Evolutionary conservation across 2,113 vertebrate species (phyloP).

Genomic region (Cygnus buccinator): DNA sequence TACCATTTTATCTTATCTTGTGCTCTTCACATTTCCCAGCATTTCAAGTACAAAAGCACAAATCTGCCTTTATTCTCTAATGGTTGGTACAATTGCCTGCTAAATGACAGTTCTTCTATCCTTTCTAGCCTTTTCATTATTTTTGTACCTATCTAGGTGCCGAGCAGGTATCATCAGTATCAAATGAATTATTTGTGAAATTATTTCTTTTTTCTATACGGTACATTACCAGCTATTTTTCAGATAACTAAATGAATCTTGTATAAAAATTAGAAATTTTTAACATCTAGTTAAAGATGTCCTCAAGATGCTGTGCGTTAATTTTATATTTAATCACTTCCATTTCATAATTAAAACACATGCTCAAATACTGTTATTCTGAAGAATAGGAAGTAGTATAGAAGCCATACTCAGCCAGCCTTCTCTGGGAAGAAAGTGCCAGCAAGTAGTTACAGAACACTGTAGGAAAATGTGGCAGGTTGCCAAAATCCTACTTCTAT

Average conservation of each 20-base stretch:
- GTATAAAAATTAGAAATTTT: neutral
- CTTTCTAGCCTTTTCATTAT: neutral
- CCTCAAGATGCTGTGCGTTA: neutral
- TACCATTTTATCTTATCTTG: neutral
- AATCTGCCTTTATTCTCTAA: neutral
- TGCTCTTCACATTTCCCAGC: neutral
- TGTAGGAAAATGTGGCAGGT: neutral
- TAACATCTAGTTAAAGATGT: neutral
- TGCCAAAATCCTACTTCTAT: neutral
- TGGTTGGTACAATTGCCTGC: neutral
- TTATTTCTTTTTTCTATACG: neutral
- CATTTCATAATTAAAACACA: neutral
- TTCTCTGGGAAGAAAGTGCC: neutral
- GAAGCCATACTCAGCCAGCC: neutral
- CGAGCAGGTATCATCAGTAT: neutral
- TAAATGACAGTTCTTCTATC: neutral
- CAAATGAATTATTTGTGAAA: neutral
- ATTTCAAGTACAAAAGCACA: neutral
- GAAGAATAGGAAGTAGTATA: neutral
- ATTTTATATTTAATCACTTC: neutral
- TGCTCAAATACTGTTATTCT: neutral
- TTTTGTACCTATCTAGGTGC: neutral
- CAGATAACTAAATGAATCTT: neutral
- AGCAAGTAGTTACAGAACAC: neutral
- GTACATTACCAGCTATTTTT: neutral